Percentiles rank a stretch among this genome's conserved stretches.
phyloP scores from a whole-genome alignment of 2,888 invertebrate species.

The Cyaniris semiargus region DNA sequence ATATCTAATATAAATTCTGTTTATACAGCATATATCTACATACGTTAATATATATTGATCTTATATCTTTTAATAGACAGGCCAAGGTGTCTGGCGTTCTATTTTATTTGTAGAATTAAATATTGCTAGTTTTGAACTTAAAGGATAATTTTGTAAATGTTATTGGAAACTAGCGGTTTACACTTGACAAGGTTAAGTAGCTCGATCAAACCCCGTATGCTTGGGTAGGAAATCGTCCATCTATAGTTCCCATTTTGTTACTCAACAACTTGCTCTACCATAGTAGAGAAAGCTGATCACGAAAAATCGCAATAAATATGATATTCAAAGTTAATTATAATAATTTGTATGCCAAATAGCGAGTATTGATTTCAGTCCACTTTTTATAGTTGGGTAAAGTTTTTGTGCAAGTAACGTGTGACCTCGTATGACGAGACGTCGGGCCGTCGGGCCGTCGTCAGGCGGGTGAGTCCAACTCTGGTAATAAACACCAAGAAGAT shows the following conservation, averaged over 20 bases:
- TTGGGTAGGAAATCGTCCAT: background rate
- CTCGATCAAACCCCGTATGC: background rate
- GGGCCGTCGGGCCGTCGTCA: background rate
- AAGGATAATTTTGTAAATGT: background rate
- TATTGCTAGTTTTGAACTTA: background rate
- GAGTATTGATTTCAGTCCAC: background rate
- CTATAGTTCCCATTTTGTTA: background rate
- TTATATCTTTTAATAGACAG: slow-evolving; percentile 6
- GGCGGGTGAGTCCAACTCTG: background rate
- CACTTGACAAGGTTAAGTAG: background rate
- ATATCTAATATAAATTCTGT: slow-evolving; percentile 16
- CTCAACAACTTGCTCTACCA: background rate
- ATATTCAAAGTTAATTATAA: too few species aligned
- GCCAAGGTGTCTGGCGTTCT: slow-evolving; percentile 24
- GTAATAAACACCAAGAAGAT: slow-evolving; percentile 10
- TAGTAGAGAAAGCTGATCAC: too few species aligned
- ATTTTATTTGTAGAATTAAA: background rate
- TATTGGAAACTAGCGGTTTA: background rate
- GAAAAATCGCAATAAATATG: too few species aligned
- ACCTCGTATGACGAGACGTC: background rate
- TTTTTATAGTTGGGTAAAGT: background rate
- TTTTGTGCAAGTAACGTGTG: background rate
- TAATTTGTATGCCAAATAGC: background rate
- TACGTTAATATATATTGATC: slow-evolving; percentile 17
- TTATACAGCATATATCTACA: slow-evolving; percentile 22